phyloP scores from a whole-genome alignment of 2,888 invertebrate genomes.

The Athalia rosae region DNA sequence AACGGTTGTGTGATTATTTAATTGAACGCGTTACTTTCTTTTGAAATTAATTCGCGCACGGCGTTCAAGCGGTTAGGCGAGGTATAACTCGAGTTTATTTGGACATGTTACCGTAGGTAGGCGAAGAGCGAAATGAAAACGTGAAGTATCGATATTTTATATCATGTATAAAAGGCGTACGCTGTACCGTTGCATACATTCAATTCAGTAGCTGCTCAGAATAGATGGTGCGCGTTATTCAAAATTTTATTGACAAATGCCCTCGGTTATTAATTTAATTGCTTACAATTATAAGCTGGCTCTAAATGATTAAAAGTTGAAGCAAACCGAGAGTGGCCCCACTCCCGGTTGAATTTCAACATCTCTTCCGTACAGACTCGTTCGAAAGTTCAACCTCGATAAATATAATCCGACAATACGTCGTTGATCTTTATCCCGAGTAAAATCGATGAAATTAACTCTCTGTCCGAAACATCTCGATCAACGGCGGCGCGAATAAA shows the following conservation, averaged over 20 bases:
- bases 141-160: conserved; percentile 34
- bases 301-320: conserved; percentile 67
- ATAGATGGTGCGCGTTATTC: conserved; percentile 66
- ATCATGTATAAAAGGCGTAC: conserved; percentile 27
- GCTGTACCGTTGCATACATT: conserved; percentile 46
- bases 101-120: too few species aligned
- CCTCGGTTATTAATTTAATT: conserved; percentile 69
- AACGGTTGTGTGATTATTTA: too few species aligned
- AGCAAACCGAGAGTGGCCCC: conserved; percentile 58
- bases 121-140: neutral
- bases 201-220: conserved; percentile 63
- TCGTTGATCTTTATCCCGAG: conserved; percentile 19
- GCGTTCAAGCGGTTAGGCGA: too few species aligned
- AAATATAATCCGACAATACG: conserved; percentile 1
- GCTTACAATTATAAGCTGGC: conserved; percentile 66
- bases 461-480: neutral
- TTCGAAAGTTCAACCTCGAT: conserved; percentile 4
- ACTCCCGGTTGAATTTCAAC: neutral
- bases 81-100: too few species aligned
- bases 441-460: neutral
- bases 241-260: conserved; percentile 65
- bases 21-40: too few species aligned
- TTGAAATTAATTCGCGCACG: too few species aligned
- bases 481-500: neutral
- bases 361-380: neutral